Percentiles rank a stretch among this genome's conserved stretches.
Conservation (phyloP, 2,113 vertebrate genomes). For the Sander vitreus region DNA sequence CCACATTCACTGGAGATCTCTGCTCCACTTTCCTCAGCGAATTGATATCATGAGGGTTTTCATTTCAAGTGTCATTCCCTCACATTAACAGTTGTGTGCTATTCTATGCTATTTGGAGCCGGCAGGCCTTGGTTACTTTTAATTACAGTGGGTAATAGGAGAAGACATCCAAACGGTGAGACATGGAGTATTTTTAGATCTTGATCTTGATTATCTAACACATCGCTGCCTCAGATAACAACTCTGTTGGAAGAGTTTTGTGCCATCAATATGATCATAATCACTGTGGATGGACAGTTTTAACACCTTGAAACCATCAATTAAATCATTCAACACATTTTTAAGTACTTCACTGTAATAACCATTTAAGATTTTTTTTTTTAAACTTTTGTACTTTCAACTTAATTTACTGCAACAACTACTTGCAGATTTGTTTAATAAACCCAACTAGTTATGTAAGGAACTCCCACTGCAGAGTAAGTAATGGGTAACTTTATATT, state of each 20-base stretch:
- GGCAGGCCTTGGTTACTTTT: constrained; percentile 79
- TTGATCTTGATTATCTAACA: constrained; percentile 76
- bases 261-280: constrained; percentile 20
- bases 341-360: neutral
- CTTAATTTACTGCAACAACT: neutral
- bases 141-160: constrained; percentile 84
- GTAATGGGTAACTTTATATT: constrained; percentile 15
- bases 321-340: constrained; percentile 16
- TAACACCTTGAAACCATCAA: constrained; percentile 7
- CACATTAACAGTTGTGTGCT: constrained; percentile 75
- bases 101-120: constrained; percentile 62
- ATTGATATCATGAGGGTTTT: constrained; percentile 53
- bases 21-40: constrained; percentile 39
- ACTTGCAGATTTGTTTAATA: neutral
- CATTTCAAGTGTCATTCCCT: constrained; percentile 71
- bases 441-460: neutral
- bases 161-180: constrained; percentile 79
- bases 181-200: constrained; percentile 82
- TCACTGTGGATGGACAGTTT: constrained; percentile 17
- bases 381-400: neutral
- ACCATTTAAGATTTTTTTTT: neutral
- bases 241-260: constrained; percentile 53
- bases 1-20: constrained; percentile 26
- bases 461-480: neutral
- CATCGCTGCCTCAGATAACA: constrained; percentile 55